Conservation (phyloP, 2,888 invertebrate species). For the Dromius quadrimaculatus region DNA sequence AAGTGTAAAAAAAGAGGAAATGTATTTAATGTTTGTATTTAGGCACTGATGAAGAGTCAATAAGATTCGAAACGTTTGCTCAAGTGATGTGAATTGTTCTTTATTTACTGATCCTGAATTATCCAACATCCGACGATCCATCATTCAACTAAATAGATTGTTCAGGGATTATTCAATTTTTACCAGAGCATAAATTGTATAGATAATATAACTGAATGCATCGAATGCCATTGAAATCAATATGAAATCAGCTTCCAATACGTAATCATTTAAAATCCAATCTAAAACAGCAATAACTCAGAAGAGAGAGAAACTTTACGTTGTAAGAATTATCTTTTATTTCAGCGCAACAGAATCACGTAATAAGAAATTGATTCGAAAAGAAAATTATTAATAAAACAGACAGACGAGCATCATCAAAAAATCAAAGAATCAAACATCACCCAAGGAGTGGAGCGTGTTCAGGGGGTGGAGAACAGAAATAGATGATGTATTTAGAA, state of each 20-base stretch:
- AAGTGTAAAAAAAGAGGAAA: too few relatives aligned
- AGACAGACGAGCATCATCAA: conserved; percentile 55
- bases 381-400: conserved; percentile 65
- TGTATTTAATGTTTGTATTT: too few relatives aligned
- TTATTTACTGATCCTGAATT: too few relatives aligned
- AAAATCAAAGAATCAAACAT: conserved; percentile 43
- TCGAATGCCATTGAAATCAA: conserved; percentile 12
- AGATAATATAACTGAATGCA: too few relatives aligned
- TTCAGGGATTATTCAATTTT: too few relatives aligned
- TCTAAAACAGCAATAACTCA: conserved; percentile 44
- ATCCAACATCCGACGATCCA: too few relatives aligned
- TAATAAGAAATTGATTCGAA: conserved; percentile 64
- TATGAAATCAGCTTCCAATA: neutral
- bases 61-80: too few relatives aligned
- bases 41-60: too few relatives aligned
- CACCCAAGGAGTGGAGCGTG: conserved; percentile 41
- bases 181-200: too few relatives aligned
- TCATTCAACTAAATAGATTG: too few relatives aligned
- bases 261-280: conserved; percentile 45
- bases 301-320: conserved; percentile 44
- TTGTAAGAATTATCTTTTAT: conserved; percentile 48
- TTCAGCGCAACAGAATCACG: conserved; percentile 64
- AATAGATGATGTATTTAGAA: conserved; percentile 34
- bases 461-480: conserved; percentile 50
- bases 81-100: too few relatives aligned